Evolutionary conservation across 2,797 vertebrate species (phyloP).

Genomic region (Poeciliopsis gracilis): DNA sequence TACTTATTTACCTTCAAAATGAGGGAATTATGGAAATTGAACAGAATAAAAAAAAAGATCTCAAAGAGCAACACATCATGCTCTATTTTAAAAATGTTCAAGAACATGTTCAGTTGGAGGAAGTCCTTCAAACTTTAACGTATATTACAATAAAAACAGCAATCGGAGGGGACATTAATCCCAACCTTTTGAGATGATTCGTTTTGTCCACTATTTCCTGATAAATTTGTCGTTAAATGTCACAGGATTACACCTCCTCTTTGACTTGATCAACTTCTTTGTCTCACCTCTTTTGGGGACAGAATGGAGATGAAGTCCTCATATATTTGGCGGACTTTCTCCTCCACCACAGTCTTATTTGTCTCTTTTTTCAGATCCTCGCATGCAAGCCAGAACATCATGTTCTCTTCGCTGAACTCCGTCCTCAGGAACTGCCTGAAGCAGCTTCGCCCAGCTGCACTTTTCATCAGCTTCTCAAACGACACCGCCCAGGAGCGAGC

Average conservation of each 20-base stretch:
- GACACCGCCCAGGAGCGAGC: constrained; percentile 88
- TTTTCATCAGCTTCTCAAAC: constrained; percentile 94
- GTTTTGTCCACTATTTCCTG: neutral
- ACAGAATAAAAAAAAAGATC: neutral
- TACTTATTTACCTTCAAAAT: neutral
- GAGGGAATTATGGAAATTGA: neutral
- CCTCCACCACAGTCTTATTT: constrained; percentile 89
- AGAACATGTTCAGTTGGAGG: neutral
- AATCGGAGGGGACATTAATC: neutral
- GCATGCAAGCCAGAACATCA: constrained; percentile 98
- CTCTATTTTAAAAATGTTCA: neutral
- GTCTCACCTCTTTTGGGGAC: constrained; percentile 94
- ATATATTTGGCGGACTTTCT: constrained; percentile 94
- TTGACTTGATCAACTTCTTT: neutral
- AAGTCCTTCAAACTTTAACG: neutral
- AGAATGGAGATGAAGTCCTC: constrained; percentile 98
- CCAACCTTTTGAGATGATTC: neutral
- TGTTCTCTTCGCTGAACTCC: constrained; percentile 98
- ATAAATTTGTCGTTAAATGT: neutral
- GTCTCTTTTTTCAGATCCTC: constrained; percentile 96
- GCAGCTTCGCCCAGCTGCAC: constrained; percentile 87
- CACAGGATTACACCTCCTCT: neutral
- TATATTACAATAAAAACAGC: neutral
- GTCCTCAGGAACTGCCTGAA: constrained; percentile 95
- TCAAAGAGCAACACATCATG: neutral